Conservation (phyloP, 2,888 invertebrate species). For the Dicycla oo region DNA sequence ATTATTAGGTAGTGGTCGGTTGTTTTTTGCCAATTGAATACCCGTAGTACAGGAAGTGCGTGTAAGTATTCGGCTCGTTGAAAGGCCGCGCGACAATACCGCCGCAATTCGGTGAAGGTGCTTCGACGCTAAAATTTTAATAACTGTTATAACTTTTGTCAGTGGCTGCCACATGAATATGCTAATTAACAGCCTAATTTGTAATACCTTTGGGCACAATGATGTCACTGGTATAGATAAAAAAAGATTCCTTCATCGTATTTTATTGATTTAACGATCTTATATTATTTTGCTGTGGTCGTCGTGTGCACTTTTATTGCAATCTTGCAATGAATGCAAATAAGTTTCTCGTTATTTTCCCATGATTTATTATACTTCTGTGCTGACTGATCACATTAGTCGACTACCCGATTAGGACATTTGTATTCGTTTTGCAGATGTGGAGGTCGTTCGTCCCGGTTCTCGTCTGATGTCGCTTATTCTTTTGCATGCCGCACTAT, state of each 20-base stretch:
- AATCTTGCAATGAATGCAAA: slow-evolving; percentile 70
- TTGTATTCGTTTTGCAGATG: slow-evolving; percentile 85
- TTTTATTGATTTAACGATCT: slow-evolving; percentile 55
- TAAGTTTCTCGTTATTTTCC: slow-evolving; percentile 69
- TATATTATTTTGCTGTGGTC: slow-evolving; percentile 50
- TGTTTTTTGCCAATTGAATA: slow-evolving; percentile 78
- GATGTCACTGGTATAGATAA: slow-evolving; percentile 64
- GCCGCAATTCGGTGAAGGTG: slow-evolving; percentile 72
- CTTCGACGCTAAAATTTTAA: slow-evolving; percentile 71
- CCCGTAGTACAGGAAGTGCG: slow-evolving; percentile 84
- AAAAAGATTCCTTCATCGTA: slow-evolving; percentile 56
- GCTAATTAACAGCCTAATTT: slow-evolving; percentile 65
- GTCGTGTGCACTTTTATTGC: slow-evolving; percentile 67
- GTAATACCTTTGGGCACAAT: slow-evolving; percentile 59
- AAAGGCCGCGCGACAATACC: slow-evolving; percentile 70
- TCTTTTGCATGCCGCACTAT: slow-evolving; percentile 80
- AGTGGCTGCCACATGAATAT: slow-evolving; percentile 65
- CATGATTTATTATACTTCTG: slow-evolving; percentile 76
- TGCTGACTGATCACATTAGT: slow-evolving; percentile 73
- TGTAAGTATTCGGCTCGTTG: slow-evolving; percentile 84
- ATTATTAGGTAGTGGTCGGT: slow-evolving; percentile 64
- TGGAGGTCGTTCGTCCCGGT: slow-evolving; percentile 90
- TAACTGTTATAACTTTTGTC: slow-evolving; percentile 67
- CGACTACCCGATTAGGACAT: slow-evolving; percentile 77
- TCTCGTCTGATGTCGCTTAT: slow-evolving; percentile 81